These are phyloP conservation scores for Drosophila sucinea DNA, from an alignment of 1,140 invertebrate genomes.

Conservation along the genomic window DNA sequence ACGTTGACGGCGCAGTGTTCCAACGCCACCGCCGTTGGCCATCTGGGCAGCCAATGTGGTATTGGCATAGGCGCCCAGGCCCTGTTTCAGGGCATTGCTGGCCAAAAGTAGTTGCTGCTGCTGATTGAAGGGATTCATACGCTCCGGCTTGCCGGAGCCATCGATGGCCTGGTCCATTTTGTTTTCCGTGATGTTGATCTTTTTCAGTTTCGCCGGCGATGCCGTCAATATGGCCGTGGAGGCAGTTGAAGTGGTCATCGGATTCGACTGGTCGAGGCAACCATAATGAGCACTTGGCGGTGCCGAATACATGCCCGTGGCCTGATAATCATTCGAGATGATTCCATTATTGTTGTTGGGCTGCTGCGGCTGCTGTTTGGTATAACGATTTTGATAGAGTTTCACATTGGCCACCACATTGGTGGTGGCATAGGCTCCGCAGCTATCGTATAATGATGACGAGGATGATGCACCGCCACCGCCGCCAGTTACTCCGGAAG, in stretches of 20 bases:
- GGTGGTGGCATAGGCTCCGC: conserved; percentile 83
- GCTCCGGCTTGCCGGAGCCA: conserved; percentile 38
- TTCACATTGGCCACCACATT: conserved; percentile 82
- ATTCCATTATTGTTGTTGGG: conserved; percentile 60
- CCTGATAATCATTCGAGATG: conserved; percentile 69
- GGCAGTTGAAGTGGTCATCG: conserved; percentile 76
- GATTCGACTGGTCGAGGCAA: conserved; percentile 61
- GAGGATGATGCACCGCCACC: conserved; percentile 29
- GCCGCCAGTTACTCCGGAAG: conserved; percentile 33
- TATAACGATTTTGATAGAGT: conserved; percentile 82
- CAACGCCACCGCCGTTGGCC: conserved; percentile 71
- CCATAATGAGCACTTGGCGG: conserved; percentile 79
- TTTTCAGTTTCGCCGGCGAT: conserved; percentile 66
- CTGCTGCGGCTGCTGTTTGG: conserved; percentile 44
- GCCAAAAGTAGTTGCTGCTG: conserved; percentile 76
- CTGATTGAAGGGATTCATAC: conserved; percentile 75
- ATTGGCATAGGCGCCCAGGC: conserved; percentile 76
- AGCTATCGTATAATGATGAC: conserved; percentile 80
- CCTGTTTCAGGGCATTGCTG: conserved; percentile 77
- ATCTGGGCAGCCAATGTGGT: conserved; percentile 77
- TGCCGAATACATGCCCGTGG: conserved; percentile 77
- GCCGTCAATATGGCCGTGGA: conserved; percentile 68
- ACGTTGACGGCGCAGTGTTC: conserved; percentile 75
- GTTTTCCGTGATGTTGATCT: conserved; percentile 83
- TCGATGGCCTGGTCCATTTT: conserved; percentile 73